Evolutionary conservation across 2,113 vertebrate species (phyloP).

Genomic region (Dolichallabes microphthalmus): DNA sequence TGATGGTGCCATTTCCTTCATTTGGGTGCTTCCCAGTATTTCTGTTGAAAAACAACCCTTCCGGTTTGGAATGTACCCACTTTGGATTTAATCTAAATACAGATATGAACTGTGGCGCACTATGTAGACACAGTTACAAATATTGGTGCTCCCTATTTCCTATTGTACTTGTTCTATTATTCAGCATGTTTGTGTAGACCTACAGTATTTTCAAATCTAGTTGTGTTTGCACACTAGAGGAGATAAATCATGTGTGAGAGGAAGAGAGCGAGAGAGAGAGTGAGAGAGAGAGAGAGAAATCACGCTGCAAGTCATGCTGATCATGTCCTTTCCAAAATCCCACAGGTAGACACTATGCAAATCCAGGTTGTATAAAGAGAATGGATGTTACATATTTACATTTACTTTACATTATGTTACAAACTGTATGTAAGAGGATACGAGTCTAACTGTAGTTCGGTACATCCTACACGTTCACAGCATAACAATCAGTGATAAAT

Average conservation of each 20-base stretch:
- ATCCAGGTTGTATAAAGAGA: not conserved
- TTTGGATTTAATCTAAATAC: not conserved
- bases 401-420: conserved; percentile 20
- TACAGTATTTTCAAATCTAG: not conserved
- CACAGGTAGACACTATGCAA: not conserved
- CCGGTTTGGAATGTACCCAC: not conserved
- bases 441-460: not conserved
- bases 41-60: not conserved
- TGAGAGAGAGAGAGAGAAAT: not conserved
- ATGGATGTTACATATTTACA: conserved; percentile 12
- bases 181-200: not conserved
- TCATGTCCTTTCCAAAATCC: conserved; percentile 10
- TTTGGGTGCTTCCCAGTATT: not conserved
- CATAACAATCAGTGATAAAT: conserved; percentile 21
- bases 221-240: not conserved
- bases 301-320: conserved; percentile 14
- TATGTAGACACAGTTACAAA: not conserved
- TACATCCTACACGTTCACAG: conserved; percentile 24
- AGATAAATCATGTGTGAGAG: not conserved
- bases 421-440: conserved; percentile 8
- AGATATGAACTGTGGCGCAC: not conserved
- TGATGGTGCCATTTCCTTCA: not conserved
- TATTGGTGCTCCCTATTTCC: not conserved
- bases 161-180: not conserved
- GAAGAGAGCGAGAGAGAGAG: not conserved